Conservation (phyloP, 2,888 invertebrate species). For the Globia sparganii region DNA sequence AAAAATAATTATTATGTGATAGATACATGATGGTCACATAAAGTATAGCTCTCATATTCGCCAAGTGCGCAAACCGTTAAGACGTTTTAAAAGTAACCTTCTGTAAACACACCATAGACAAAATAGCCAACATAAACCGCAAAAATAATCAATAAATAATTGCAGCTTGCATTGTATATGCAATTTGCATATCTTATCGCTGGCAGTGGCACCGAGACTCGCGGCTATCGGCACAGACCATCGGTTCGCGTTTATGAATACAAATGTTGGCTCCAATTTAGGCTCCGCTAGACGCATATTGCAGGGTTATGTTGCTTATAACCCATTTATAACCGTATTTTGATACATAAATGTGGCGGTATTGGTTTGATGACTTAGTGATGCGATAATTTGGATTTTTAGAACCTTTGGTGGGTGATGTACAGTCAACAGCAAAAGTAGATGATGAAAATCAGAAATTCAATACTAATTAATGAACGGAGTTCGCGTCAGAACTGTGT, state of each 20-base stretch:
- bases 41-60: background rate
- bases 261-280: slow-evolving; percentile 65
- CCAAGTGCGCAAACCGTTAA: background rate
- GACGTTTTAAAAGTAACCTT: background rate
- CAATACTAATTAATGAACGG: too few species aligned
- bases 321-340: slow-evolving; percentile 35
- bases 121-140: slow-evolving; percentile 20
- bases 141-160: slow-evolving; percentile 48
- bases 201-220: slow-evolving; percentile 39
- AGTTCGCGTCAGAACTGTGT: too few species aligned
- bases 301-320: slow-evolving; percentile 30
- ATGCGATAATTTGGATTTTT: background rate
- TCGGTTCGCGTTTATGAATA: slow-evolving; percentile 67
- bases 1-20: too few species aligned
- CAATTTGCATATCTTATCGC: slow-evolving; percentile 58
- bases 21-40: background rate
- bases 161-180: slow-evolving; percentile 36
- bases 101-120: background rate
- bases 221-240: slow-evolving; percentile 58
- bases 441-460: too few species aligned
- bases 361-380: slow-evolving; percentile 16
- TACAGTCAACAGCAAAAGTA: too few species aligned
- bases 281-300: slow-evolving; percentile 53
- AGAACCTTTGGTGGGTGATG: background rate
- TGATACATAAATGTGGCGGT: background rate